Base-by-base conservation (phyloP, 2,888 invertebrate genomes). In the Thalpophila matura region DNA sequence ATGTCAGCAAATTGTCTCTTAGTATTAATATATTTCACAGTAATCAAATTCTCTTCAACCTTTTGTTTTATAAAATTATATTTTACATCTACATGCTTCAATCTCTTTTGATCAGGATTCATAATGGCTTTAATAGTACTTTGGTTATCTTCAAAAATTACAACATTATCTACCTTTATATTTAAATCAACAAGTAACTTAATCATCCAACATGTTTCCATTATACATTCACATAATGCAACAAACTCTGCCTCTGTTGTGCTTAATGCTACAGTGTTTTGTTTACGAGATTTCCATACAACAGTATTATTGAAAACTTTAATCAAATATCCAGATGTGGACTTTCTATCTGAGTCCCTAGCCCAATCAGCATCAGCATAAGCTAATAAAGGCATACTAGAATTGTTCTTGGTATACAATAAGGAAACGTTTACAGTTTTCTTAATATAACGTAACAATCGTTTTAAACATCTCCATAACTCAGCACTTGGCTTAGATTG, bases 81-180 rank as follows among this genome's bases (percentile, higher is more conserved):
- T 16, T 29, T 45, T 29, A 29, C 12, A 20, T 31, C 45, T 20
- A 45, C 12, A 20, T 29, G 27, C 7, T 29, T 18, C 2, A 20
- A 29, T 38, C 29, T 12, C 6, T 27, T 45, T 20, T 31, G 45
- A 29, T 45, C 45, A 18, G 20, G 38, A 38, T 38, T 38, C 12
- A 10, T 38, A 4, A 38, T 38, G 20, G 38, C 38, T 20, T 38
- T 38, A 35, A 35, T 35, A 35, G 14, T 35, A 6, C 33, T 35
- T 27, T 16, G 14, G 26, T 16, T 43, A 16, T 43, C n/a, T 26
- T 43, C 26, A 43, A 26, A 43, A 14, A 43, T 26, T 14, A 16
- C n/a, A n/a, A n/a, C n/a, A n/a, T n/a, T n/a, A n/a, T n/a, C n/a
- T n/a, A n/a, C n/a, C n/a, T n/a, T n/a, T n/a, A 43, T 16, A 26